phyloP scores from a whole-genome alignment of 2,797 vertebrate genomes.

The Peromyscus nudipes region DNA sequence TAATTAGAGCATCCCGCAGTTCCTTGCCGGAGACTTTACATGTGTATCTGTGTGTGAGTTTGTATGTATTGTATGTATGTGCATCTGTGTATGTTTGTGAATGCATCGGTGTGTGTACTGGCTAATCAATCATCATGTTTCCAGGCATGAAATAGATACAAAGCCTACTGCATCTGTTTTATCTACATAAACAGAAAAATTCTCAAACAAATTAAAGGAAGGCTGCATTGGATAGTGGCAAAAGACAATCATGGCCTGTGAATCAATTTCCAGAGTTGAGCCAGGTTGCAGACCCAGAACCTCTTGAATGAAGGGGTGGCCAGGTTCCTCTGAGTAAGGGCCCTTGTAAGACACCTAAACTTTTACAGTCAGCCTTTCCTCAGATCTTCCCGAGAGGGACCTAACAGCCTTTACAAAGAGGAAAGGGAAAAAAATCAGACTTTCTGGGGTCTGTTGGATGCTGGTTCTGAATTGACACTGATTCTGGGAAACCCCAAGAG shows the following conservation, averaged over 20 bases:
- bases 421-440: background rate
- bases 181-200: too few relatives aligned
- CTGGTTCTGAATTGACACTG: background rate
- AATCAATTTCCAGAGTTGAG: too few relatives aligned
- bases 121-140: too few relatives aligned
- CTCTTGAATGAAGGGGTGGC: too few relatives aligned
- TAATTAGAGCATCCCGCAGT: background rate
- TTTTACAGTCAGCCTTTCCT: background rate
- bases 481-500: background rate
- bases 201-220: background rate
- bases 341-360: too few relatives aligned
- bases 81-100: background rate
- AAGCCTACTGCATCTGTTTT: too few relatives aligned
- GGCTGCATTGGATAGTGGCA: too few relatives aligned
- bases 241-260: too few relatives aligned
- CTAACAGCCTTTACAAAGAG: background rate
- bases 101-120: background rate
- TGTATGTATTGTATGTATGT: background rate
- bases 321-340: too few relatives aligned
- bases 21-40: background rate
- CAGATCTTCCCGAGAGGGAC: background rate
- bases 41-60: background rate
- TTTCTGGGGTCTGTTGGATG: background rate
- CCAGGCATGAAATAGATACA: too few relatives aligned
- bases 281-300: too few relatives aligned